phyloP scores from a whole-genome alignment of 2,113 vertebrate species.

The Danio rerio region GRCz12tu NC_133200.1:5175501-5176000 shows the following conservation, averaged over 20 bases:
- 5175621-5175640: constrained; percentile 66
- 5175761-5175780: constrained; percentile 76
- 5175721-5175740: constrained; percentile 82
- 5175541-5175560: neutral
- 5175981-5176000: too few relatives aligned
- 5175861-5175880: too few relatives aligned
- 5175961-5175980: too few relatives aligned
- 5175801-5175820: neutral
- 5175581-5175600: neutral
- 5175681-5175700: constrained; percentile 80
- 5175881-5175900: too few relatives aligned
- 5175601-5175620: neutral
- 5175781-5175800: constrained; percentile 80
- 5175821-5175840: neutral
- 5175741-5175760: constrained; percentile 72
- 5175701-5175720: constrained; percentile 86
- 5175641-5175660: constrained; percentile 85
- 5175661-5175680: constrained; percentile 92
- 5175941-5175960: too few relatives aligned
- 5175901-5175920: too few relatives aligned
- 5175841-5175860: neutral
- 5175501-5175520: neutral
- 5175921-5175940: too few relatives aligned
- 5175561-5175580: neutral
- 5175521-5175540: neutral